Conservation (phyloP, 2,888 invertebrate genomes). For the Pterostichus niger region DNA sequence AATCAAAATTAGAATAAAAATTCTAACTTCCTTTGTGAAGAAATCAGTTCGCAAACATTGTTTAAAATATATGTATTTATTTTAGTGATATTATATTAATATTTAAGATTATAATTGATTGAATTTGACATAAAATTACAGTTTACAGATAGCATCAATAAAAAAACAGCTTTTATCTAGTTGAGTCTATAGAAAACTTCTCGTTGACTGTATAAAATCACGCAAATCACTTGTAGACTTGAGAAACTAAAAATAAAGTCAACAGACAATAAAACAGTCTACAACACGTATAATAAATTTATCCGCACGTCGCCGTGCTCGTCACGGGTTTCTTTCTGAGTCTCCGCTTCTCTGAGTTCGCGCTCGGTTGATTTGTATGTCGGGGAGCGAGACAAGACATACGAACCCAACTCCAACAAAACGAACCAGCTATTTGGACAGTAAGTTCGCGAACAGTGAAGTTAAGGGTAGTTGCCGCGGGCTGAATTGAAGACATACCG, state of each 20-base stretch:
- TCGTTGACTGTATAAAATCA: neutral
- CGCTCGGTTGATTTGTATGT: conserved; percentile 55
- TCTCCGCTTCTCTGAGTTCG: conserved; percentile 7
- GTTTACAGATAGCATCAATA: too few relatives aligned
- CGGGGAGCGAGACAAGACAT: conserved; percentile 29
- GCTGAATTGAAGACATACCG: neutral
- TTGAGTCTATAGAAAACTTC: too few relatives aligned
- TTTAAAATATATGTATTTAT: too few relatives aligned
- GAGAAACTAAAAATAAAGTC: conserved; percentile 15
- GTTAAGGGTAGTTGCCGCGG: conserved; percentile 40
- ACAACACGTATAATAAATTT: conserved; percentile 32
- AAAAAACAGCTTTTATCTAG: too few relatives aligned
- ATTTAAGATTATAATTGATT: too few relatives aligned
- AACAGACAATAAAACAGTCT: conserved; percentile 26
- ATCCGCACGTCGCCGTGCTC: conserved; percentile 8
- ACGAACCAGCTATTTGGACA: conserved; percentile 64
- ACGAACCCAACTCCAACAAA: conserved; percentile 56
- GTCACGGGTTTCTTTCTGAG: neutral
- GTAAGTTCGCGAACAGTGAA: conserved; percentile 30
- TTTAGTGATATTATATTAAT: too few relatives aligned
- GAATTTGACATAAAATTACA: too few relatives aligned
- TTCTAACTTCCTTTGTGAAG: too few relatives aligned
- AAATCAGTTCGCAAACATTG: too few relatives aligned
- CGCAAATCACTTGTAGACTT: conserved; percentile 11
- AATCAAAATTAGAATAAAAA: too few relatives aligned